Percentiles rank a stretch among this genome's conserved stretches.
Conservation (phyloP, 2,888 invertebrate genomes). For the Limulus polyphemus region DNA sequence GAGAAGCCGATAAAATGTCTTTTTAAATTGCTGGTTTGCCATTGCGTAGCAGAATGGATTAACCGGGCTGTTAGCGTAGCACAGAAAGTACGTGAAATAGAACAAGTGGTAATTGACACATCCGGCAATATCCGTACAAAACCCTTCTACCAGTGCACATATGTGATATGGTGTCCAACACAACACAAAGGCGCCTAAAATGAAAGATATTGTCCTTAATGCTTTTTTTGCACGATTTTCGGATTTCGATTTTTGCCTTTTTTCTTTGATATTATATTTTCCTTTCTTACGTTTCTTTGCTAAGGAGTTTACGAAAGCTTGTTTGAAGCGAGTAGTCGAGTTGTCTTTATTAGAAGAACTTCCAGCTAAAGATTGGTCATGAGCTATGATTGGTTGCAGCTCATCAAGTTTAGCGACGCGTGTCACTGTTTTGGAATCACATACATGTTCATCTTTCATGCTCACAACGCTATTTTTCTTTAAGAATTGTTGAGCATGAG, state of each 20-base stretch:
- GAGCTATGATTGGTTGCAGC: conserved; percentile 17
- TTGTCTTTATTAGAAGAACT: not conserved
- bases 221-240: conserved; percentile 98
- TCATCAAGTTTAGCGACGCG: conserved; percentile 25
- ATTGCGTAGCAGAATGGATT: conserved; percentile 99
- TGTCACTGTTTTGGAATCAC: conserved; percentile 40
- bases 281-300: conserved; percentile 20
- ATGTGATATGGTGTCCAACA: conserved; percentile 99
- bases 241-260: conserved; percentile 85
- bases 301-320: conserved; percentile 16
- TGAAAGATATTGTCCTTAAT: conserved; percentile 94
- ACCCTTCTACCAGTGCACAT: conserved; percentile 87
- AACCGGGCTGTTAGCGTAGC: conserved; percentile 96
- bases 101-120: conserved; percentile 85
- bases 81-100: conserved; percentile 93
- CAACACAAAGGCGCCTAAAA: conserved; percentile 92
- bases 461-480: conserved; percentile 11
- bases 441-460: conserved; percentile 34
- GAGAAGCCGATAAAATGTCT: conserved; percentile 89
- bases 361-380: conserved; percentile 2
- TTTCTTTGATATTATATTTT: conserved; percentile 33
- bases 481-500: too few relatives aligned
- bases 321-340: conserved; percentile 4
- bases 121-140: conserved; percentile 66
- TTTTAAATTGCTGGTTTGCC: conserved; percentile 98